Evolutionary conservation across 2,113 vertebrate species (phyloP), one percentile per base, ranked within the genome.

Genomic region (Istiophorus platypterus): DNA sequence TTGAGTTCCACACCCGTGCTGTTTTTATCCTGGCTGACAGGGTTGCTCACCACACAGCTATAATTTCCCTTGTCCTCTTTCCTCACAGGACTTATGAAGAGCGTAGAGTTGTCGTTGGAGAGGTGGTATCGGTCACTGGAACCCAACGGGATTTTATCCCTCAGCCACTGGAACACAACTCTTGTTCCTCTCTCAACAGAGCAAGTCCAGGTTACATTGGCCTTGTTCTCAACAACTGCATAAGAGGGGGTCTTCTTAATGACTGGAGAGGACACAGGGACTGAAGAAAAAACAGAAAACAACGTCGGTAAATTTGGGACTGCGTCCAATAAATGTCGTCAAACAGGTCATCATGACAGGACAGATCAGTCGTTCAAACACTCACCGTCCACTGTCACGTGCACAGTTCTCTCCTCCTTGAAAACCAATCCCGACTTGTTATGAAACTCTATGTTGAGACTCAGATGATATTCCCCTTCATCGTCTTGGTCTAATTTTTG

Each of bases 1-100:
- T 63, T 94, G 62, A 96, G 93, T 0, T 93, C 91, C 72, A 82
- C 27, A 1, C 58, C 27, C 17, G 52, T 58, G 88, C 95, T 95
- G 41, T 26, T 8, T 7, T 11, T 65, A 11, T 42, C 49, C 15
- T 14, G 49, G 76, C 94, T 96, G 74, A 95, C 88, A 0, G 86
- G 49, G 84, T 96, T 96, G 26, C 73, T 90, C 41, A 83, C 95
- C 78, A 88, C 61, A 71, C 95, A 96, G 56, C 5, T 71, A 78
- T 96, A 96, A 22, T 18, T 72, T 4, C 95, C 95, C 18, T 91
- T 94, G 83, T 96, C 95, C 31, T 93, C 92, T 69, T 96, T 95
- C 72, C 69, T 92, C 39, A 95, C 94, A 0, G 95, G 95, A 24
- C 70, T 93, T 52, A 96, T 95, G 0, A 91, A 24, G 52, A 96